A percentile compares a stretch with the other conserved stretches of the same genome.
phyloP scores from a whole-genome alignment of 2,797 vertebrate genomes.

The Labroides dimidiatus region DNA sequence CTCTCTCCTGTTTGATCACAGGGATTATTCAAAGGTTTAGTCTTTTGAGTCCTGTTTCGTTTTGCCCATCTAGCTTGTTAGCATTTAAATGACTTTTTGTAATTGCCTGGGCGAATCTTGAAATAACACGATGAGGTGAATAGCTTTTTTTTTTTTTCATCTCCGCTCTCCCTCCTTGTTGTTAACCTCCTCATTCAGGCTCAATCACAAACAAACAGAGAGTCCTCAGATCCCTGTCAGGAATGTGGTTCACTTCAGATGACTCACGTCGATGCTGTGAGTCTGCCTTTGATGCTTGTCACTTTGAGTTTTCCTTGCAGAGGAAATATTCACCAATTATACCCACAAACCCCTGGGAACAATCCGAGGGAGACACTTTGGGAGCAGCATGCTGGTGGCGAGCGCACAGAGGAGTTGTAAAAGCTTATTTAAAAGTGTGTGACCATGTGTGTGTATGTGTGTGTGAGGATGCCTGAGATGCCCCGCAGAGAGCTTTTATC shows the following conservation, averaged over 20 bases:
- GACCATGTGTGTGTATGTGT: not conserved
- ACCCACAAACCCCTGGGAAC: conserved; percentile 27
- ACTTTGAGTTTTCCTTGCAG: conserved; percentile 42
- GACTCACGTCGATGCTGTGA: conserved; percentile 12
- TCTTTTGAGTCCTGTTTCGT: conserved; percentile 54
- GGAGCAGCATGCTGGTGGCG: conserved; percentile 28
- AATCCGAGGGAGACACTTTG: conserved; percentile 13
- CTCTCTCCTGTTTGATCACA: conserved; percentile 46
- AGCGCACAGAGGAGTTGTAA: not conserved
- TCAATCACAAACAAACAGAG: conserved; percentile 54
- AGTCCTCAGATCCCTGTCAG: conserved; percentile 32
- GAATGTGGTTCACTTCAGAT: conserved; percentile 40
- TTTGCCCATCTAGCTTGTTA: conserved; percentile 59
- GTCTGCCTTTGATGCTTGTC: conserved; percentile 49
- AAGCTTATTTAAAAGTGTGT: conserved; percentile 8
- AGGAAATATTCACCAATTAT: conserved; percentile 64
- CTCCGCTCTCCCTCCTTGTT: conserved; percentile 23
- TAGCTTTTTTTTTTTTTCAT: conserved; percentile 18
- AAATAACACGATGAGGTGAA: conserved; percentile 49
- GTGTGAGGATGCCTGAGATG: conserved; percentile 4
- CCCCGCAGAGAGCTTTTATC: conserved; percentile 45
- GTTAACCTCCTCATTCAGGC: conserved; percentile 51
- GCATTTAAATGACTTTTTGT: conserved; percentile 71
- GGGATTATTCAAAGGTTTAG: conserved; percentile 56
- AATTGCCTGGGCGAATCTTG: conserved; percentile 56